These are phyloP conservation scores for Etia nguti DNA, from an alignment of 2,113 vertebrate species.

Conservation along the genomic window DNA sequence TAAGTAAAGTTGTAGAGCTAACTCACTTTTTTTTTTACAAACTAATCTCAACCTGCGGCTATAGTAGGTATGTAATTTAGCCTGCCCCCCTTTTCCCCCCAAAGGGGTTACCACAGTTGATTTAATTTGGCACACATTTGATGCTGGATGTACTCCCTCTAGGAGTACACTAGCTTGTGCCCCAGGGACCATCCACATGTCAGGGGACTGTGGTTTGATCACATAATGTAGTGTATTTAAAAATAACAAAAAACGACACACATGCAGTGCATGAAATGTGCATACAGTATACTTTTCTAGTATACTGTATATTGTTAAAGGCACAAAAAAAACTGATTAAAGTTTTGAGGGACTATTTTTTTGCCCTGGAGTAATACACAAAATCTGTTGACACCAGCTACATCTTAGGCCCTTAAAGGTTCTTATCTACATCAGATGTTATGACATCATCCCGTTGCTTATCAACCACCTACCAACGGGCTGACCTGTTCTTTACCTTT, in stretches of 20 bases:
- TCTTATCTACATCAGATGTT: not conserved
- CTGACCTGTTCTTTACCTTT: not conserved
- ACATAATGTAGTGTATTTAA: not conserved
- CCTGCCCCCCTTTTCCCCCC: too few relatives aligned
- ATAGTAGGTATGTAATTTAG: not conserved
- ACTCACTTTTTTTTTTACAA: not conserved
- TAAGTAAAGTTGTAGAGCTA: not conserved
- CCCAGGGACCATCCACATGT: not conserved
- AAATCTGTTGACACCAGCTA: rapidly evolving
- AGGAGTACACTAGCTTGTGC: not conserved
- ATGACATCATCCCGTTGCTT: not conserved
- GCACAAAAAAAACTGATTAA: not conserved
- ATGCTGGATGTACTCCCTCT: not conserved
- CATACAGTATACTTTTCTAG: not conserved
- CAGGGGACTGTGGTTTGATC: not conserved
- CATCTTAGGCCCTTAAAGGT: not conserved
- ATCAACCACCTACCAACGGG: not conserved
- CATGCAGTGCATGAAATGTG: not conserved
- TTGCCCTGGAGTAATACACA: rapidly evolving
- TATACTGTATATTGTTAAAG: not conserved
- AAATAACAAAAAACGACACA: not conserved
- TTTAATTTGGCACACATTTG: not conserved
- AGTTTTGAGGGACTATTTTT: not conserved
- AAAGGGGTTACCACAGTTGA: too few relatives aligned
- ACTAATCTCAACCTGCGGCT: not conserved